phyloP scores from a whole-genome alignment of 2,888 invertebrate genomes.

The Cantharis rufa region DNA sequence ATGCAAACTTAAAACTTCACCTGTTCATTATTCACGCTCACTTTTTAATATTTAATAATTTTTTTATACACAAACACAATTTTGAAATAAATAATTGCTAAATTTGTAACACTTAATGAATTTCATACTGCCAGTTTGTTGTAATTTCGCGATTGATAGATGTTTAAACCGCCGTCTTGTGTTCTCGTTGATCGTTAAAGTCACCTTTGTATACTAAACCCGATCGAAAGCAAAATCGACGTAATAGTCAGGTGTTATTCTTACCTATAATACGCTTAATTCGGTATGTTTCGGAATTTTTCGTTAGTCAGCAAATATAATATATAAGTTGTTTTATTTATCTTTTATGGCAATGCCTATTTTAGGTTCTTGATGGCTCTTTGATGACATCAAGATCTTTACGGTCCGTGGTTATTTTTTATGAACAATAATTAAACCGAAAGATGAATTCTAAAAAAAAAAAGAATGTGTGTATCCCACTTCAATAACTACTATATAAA shows the following conservation, averaged over 20 bases:
- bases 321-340: neutral
- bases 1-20: constrained; percentile 27
- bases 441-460: neutral
- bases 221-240: constrained; percentile 37
- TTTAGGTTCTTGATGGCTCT: neutral
- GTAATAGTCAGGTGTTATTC: constrained; percentile 24
- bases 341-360: constrained; percentile 3
- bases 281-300: constrained; percentile 15
- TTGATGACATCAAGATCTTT: neutral
- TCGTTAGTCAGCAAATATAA: neutral
- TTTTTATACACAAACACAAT: constrained; percentile 9
- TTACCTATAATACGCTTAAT: neutral
- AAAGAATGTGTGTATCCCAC: too few species aligned
- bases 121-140: constrained; percentile 23
- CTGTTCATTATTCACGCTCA: constrained; percentile 34
- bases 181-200: constrained; percentile 31
- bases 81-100: constrained; percentile 2
- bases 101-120: constrained; percentile 17
- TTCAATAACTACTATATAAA: too few species aligned
- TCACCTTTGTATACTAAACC: constrained; percentile 28
- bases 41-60: neutral
- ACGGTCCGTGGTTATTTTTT: neutral
- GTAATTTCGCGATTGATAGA: constrained; percentile 17
- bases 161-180: constrained; percentile 22
- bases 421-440: neutral